Evolutionary conservation across 2,797 vertebrate species (phyloP), one percentile per base, ranked within the genome.

Genomic region (Neoniphon sammara): DNA sequence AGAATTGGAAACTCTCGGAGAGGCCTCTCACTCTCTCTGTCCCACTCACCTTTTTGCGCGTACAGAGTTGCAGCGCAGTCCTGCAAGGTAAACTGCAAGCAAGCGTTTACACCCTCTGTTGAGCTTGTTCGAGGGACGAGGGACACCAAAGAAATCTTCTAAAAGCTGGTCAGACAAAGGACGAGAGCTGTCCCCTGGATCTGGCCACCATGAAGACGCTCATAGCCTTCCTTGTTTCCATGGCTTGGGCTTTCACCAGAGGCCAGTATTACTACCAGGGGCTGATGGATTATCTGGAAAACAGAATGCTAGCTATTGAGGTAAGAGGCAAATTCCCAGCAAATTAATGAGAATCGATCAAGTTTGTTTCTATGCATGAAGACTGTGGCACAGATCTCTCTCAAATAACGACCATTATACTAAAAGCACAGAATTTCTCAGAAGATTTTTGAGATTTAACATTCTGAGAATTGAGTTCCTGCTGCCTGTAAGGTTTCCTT

Each of bases 221-320:
- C 92, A 92, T 93, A 74, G 84, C 91, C 57, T 81, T 94, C 73
- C 84, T 97, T 53, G 83, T 97, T 67, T 81, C 94, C 62, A 68
- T 92, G 52, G 70, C 92, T 62, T 91, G 96, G 74, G 87, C 94
- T 81, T 81, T 93, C 73, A 86, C 89, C 18, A 67, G 77, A 75
- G 88, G 91, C 64, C 94, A 97, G 93, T 93, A 96, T 88, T 94
- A 97, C 92, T 96, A 97, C 93, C 96, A 96, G 87, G 94, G 95
- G 18, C 93, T 98, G 77, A 94, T 98, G 96, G 97, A 98, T 86
- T 99, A 99, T 86, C 94, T 99, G 92, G 97, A 99, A 89, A 95
- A 96, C 80, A 94, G 97, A 68, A 91, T 99, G 81, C 88, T 93
- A 61, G 94, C 95, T 18, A 94, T 99, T 27, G 98, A 99, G 97